These are phyloP conservation scores for Drosophila imparisetae DNA, from an alignment of 2,888 invertebrate genomes.

Conservation along the genomic window DNA sequence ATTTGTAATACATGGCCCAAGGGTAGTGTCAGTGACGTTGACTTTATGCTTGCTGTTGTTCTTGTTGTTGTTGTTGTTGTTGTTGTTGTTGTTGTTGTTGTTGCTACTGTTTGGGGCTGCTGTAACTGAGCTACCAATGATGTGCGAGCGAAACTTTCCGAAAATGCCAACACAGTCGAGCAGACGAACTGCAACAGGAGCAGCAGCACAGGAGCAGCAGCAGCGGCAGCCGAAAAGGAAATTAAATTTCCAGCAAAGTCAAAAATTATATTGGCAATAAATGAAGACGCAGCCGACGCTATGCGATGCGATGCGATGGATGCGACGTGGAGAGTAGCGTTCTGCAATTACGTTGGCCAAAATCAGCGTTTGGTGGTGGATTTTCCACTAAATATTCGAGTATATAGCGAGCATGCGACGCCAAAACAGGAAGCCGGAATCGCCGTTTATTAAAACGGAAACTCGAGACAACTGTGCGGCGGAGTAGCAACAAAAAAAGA, in stretches of 20 bases:
- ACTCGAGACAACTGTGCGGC: slow-evolving; percentile 77
- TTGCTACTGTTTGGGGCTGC: background rate
- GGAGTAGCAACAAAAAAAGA: slow-evolving; percentile 19
- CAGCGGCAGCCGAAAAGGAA: slow-evolving; percentile 66
- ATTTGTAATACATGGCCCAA: slow-evolving; percentile 67
- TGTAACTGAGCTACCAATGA: slow-evolving; percentile 22
- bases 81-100: slow-evolving; percentile 9
- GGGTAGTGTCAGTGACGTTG: slow-evolving; percentile 61
- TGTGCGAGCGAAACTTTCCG: slow-evolving; percentile 48
- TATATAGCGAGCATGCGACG: slow-evolving; percentile 43
- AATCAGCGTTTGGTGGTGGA: slow-evolving; percentile 26
- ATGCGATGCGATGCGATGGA: slow-evolving; percentile 37
- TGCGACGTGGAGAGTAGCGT: slow-evolving; percentile 5
- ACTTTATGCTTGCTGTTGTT: slow-evolving; percentile 12
- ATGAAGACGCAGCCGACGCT: slow-evolving; percentile 70
- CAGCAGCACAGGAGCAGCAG: slow-evolving; percentile 13
- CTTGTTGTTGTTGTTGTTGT: too few species aligned
- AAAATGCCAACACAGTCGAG: slow-evolving; percentile 49
- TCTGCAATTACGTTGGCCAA: slow-evolving; percentile 64
- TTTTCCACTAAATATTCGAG: slow-evolving; percentile 37
- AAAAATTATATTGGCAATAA: slow-evolving; percentile 82
- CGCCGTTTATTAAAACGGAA: slow-evolving; percentile 82
- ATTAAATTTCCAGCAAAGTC: slow-evolving; percentile 82
- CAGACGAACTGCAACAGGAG: slow-evolving; percentile 22
- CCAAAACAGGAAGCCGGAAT: slow-evolving; percentile 80